Conservation (phyloP, 2,113 vertebrate genomes). For the Ameiurus melas region DNA sequence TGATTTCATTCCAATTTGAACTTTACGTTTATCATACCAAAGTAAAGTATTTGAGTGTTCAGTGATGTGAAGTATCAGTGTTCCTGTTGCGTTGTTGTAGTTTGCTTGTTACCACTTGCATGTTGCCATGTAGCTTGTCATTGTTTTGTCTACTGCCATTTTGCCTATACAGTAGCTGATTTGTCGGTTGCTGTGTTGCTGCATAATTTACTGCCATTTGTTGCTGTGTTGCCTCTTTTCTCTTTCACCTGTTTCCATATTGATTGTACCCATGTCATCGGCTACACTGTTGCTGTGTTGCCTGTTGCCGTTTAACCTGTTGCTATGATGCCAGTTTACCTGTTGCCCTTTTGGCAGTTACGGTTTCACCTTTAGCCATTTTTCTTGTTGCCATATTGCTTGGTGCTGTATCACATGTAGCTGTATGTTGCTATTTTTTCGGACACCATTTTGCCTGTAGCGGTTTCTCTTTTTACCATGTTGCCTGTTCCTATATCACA, state of each 20-base stretch:
- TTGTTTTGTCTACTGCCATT: not conserved
- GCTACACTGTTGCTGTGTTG: too few species aligned
- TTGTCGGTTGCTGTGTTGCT: not conserved
- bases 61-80: not conserved
- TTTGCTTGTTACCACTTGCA: not conserved
- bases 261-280: too few species aligned
- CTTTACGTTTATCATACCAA: not conserved
- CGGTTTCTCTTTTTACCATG: not conserved
- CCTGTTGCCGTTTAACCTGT: too few species aligned
- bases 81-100: not conserved
- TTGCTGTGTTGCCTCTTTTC: not conserved
- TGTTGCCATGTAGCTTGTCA: not conserved
- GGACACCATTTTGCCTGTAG: not conserved
- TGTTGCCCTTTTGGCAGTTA: too few species aligned
- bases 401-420: too few species aligned
- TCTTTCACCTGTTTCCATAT: not conserved
- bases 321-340: too few species aligned
- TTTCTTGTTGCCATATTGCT: not conserved
- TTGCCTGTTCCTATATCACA: not conserved
- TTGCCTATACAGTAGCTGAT: not conserved
- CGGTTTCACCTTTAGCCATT: not conserved
- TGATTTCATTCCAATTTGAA: not conserved
- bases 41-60: not conserved
- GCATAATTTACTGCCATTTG: not conserved
- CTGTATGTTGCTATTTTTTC: not conserved